Percentiles rank a stretch among this genome's conserved stretches.
Conservation (phyloP, 2,888 invertebrate genomes). For the Aplocera efformata region DNA sequence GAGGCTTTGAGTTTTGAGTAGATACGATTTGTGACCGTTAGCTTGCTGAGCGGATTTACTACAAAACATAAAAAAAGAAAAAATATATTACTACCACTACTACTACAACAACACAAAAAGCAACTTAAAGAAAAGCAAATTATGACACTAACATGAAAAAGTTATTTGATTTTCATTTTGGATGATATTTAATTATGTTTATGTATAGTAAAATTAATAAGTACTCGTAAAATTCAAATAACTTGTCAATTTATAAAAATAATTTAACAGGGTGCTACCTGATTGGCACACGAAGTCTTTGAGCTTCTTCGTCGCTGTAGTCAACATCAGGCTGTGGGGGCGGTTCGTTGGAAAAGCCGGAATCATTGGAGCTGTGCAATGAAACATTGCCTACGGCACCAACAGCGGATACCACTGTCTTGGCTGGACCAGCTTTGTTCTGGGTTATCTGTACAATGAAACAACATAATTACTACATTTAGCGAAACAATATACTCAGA, state of each 20-base stretch:
- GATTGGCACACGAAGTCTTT: slow-evolving; percentile 81
- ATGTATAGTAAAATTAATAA: neutral
- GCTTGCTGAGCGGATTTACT: slow-evolving; percentile 68
- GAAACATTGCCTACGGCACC: slow-evolving; percentile 86
- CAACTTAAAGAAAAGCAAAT: slow-evolving; percentile 44
- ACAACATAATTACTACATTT: neutral
- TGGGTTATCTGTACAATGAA: slow-evolving; percentile 52
- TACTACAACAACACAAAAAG: slow-evolving; percentile 43
- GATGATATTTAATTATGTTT: neutral
- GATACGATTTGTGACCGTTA: slow-evolving; percentile 61
- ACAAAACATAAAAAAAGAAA: slow-evolving; percentile 53
- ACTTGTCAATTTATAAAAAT: no score
- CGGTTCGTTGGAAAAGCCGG: slow-evolving; percentile 94
- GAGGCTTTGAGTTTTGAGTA: slow-evolving; percentile 73
- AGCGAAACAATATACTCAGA: no score
- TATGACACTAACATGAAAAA: slow-evolving; percentile 10
- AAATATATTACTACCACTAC: slow-evolving; percentile 46
- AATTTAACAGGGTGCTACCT: slow-evolving; percentile 79
- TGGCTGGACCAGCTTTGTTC: slow-evolving; percentile 70
- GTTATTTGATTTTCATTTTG: no score
- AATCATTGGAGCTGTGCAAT: slow-evolving; percentile 94
- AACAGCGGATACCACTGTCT: slow-evolving; percentile 69
- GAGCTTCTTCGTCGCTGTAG: slow-evolving; percentile 93
- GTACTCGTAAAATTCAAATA: no score
- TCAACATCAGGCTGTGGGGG: slow-evolving; percentile 94